Evolutionary conservation across 2,888 invertebrate genomes (phyloP).

Genomic region (Xanthostigma xanthostigma): DNA sequence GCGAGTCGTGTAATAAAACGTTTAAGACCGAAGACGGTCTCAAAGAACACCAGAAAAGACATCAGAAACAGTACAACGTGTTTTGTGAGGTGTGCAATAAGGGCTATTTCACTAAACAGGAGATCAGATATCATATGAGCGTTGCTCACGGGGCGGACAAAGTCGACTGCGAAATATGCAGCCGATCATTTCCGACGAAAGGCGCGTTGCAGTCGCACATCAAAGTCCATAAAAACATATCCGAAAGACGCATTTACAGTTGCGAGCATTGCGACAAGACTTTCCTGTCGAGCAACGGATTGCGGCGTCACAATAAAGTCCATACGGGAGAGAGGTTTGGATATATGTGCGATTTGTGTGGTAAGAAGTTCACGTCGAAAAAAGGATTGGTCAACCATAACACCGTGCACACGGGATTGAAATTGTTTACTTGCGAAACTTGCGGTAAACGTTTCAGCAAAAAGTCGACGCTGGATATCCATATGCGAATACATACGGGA

Average conservation of each 20-base stretch:
- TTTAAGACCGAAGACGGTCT: too few species aligned
- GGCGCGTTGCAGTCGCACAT: not conserved
- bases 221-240: not conserved
- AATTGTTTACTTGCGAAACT: slow-evolving; percentile 10
- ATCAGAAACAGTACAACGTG: too few species aligned
- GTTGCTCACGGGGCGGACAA: not conserved
- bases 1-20: too few species aligned
- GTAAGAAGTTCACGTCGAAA: slow-evolving; percentile 1
- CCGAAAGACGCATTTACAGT: not conserved
- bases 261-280: not conserved
- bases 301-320: not conserved
- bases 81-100: too few species aligned
- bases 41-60: too few species aligned
- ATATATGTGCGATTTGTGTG: slow-evolving; percentile 8
- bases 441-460: slow-evolving; percentile 7
- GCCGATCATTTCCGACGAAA: not conserved
- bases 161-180: not conserved
- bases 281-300: not conserved
- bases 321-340: slow-evolving; percentile 1
- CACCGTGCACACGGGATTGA: slow-evolving; percentile 6
- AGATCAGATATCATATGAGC: too few species aligned
- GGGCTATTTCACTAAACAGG: too few species aligned
- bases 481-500: slow-evolving; percentile 5
- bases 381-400: slow-evolving; percentile 4
- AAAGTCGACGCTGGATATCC: slow-evolving; percentile 3